A percentile compares a stretch with the other conserved stretches of the same genome.
Conservation (phyloP, 2,113 vertebrate species). For the Cephalopholis sonnerati region DNA sequence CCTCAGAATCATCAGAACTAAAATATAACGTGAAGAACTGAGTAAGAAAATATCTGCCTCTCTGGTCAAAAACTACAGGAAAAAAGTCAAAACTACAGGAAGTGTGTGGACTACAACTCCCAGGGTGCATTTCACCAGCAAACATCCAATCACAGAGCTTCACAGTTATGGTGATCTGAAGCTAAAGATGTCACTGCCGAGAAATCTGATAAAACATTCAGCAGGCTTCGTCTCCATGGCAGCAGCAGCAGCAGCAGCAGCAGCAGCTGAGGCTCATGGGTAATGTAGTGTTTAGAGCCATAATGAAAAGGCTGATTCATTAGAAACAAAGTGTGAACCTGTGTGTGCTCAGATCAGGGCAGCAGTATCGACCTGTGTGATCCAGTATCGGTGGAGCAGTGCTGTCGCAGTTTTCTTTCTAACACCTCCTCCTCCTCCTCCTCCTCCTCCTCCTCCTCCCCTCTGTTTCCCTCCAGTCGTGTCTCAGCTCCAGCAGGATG, state of each 20-base stretch:
- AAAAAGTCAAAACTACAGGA: too few relatives aligned
- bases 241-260: not conserved
- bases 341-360: too few relatives aligned
- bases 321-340: too few relatives aligned
- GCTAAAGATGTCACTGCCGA: not conserved
- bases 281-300: not conserved
- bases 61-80: too few relatives aligned
- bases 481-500: conserved; percentile 69
- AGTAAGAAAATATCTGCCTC: too few relatives aligned
- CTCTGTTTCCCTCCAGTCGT: not conserved
- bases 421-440: not conserved
- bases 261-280: conserved; percentile 18
- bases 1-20: too few relatives aligned
- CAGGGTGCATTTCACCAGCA: not conserved
- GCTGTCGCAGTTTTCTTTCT: conserved; percentile 28
- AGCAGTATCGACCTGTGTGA: not conserved
- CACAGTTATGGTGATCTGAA: not conserved
- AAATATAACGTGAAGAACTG: too few relatives aligned
- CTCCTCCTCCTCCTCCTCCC: not conserved
- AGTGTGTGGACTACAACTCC: not conserved
- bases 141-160: not conserved
- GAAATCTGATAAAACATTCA: not conserved
- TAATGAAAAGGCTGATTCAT: too few relatives aligned
- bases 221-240: not conserved
- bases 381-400: not conserved